Percentiles rank a stretch among this genome's conserved stretches.
phyloP scores from a whole-genome alignment of 2,113 vertebrate species.

The Apodemus sylvaticus region DNA sequence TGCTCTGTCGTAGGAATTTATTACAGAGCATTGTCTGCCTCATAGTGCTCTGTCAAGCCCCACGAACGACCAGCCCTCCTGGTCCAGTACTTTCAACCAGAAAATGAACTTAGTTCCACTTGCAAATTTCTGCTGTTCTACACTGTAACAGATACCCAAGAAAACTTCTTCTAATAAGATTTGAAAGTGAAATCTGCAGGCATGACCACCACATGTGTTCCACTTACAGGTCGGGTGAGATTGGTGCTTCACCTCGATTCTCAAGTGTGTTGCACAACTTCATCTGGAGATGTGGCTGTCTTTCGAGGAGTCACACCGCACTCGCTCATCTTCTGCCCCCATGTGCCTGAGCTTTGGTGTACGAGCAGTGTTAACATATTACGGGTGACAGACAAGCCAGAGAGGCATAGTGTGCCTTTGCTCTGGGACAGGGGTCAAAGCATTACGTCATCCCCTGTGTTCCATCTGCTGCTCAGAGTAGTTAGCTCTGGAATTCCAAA shows the following conservation, averaged over 20 bases:
- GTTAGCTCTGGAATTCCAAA: neutral
- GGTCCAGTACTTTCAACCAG: neutral
- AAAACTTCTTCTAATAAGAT: neutral
- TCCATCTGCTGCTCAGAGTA: neutral
- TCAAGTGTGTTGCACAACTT: neutral
- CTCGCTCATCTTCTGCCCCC: neutral
- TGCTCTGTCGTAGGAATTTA: neutral
- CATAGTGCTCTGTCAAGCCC: neutral
- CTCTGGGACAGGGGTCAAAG: neutral
- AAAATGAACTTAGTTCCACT: slow-evolving; percentile 3
- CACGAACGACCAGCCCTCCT: neutral
- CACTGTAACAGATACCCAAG: neutral
- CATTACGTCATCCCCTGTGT: neutral
- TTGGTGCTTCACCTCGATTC: neutral
- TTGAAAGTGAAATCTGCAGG: neutral
- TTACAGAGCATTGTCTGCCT: neutral
- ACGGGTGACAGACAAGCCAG: neutral
- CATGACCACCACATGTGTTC: neutral
- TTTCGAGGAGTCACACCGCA: neutral
- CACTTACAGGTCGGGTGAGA: neutral
- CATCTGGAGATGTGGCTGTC: neutral
- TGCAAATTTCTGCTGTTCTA: neutral
- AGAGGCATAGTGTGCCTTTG: neutral
- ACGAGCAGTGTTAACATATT: neutral
- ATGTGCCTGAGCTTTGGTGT: neutral